Base-by-base conservation (phyloP, 53 echinoderm and acorn worm genomes). In the Echinarachnius parma region DNA sequence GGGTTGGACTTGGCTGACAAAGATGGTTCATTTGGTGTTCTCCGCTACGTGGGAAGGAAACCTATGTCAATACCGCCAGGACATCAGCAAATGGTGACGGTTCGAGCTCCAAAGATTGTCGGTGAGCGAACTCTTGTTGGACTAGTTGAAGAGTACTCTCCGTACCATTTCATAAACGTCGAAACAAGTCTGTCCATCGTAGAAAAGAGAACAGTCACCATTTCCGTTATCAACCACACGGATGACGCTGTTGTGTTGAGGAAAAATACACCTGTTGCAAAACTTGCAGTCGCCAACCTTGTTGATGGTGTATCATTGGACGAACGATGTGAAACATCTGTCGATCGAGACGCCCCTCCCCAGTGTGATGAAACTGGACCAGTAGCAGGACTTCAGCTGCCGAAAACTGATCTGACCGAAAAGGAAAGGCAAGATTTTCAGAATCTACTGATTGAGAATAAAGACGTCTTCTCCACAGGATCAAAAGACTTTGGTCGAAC, bases 1-100 rank as follows among this genome's bases (percentile, higher is more conserved):
- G 66, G 79, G 22, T 21, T 53, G 35, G 50, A 55, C 46, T 44
- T 79, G 27, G 79, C 66, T 15, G 57, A 66, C 54, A 54, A 18
- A 22, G 30, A 79, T 66, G 66, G 79, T 5, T 31, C n/a, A 15
- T 9, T 79, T 15, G 67, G 79, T 18, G 20, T 53, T 15, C n/a
- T 79, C 16, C 31, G 58, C 31, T 79, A 66, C 31, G 28, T 23
- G 18, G 48, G 44, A 5, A 49, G 37, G 24, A 59, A 76, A 30
- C 76, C 60, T 3, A 3, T 76, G 9, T 14, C 21, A 4, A 27
- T 57, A 14, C 33, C 34, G 15, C 36, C 66, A 15, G 66, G 66
- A 57, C 65, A 26, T 11, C 22, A 61, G 20, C 50, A 31, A 21
- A 20, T 53, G 25, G 48, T 70, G 21, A 33, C 10, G 2, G 70